Percentiles rank a stretch among this genome's conserved stretches.
Evolutionary conservation across 35 echinoderm and acorn worm genomes (phyloP).

Genomic region (Diadema setosum): DNA sequence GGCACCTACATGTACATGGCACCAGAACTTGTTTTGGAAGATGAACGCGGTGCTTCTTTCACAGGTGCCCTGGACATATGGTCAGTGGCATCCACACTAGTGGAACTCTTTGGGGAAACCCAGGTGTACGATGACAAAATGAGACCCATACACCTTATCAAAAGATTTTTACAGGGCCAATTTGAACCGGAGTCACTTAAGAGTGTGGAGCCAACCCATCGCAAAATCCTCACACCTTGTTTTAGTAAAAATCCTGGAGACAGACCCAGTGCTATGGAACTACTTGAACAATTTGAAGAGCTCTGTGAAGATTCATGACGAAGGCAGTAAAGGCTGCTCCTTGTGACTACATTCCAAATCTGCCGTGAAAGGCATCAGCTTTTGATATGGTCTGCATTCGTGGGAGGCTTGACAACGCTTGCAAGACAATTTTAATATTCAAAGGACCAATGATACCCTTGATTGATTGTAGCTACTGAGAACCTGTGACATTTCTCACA

Average conservation of each 20-base stretch:
- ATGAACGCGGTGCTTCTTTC: no score
- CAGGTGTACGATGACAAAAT: neutral
- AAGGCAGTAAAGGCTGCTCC: neutral
- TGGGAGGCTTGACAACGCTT: no score
- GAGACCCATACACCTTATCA: neutral
- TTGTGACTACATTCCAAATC: no score
- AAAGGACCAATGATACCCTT: no score
- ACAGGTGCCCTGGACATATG: neutral
- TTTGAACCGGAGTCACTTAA: neutral
- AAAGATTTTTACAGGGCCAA: neutral
- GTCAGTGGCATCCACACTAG: neutral
- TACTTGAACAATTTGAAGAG: neutral
- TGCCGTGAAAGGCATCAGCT: no score
- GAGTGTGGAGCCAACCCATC: neutral
- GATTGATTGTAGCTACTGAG: no score
- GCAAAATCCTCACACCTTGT: neutral
- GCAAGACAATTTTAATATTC: no score
- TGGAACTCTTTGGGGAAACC: neutral
- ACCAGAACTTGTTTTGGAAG: neutral
- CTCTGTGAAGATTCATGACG: neutral
- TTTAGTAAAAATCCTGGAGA: neutral
- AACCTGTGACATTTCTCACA: no score
- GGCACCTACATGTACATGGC: conserved; percentile 1
- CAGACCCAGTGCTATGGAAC: neutral
- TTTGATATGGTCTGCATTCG: no score